A percentile compares a stretch with the other conserved stretches of the same genome.
These are phyloP conservation scores for Ametastegia equiseti DNA, from an alignment of 2,888 invertebrate genomes.

Conservation along the genomic window DNA sequence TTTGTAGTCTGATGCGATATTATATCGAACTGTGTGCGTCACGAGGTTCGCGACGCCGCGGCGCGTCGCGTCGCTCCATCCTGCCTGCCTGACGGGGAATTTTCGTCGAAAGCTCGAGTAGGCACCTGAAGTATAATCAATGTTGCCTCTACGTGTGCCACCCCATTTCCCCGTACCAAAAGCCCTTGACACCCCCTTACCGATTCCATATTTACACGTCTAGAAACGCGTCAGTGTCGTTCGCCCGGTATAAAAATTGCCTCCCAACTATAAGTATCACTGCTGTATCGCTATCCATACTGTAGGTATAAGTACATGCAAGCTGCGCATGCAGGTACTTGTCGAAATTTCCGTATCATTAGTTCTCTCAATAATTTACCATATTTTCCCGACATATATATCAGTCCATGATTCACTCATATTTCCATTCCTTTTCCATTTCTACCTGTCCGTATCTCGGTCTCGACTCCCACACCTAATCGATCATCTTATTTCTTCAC, in stretches of 20 bases:
- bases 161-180: not conserved
- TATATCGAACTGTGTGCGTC: slow-evolving; percentile 33
- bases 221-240: slow-evolving; percentile 11
- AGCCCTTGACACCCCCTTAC: slow-evolving; percentile 24
- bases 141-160: slow-evolving; percentile 35
- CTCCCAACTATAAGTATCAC: not conserved
- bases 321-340: no score
- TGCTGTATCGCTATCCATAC: not conserved
- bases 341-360: not conserved
- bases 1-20: slow-evolving; percentile 33
- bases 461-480: not conserved
- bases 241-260: not conserved
- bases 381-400: not conserved
- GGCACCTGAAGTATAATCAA: slow-evolving; percentile 44
- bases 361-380: not conserved
- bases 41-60: slow-evolving; percentile 11
- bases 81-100: slow-evolving; percentile 38
- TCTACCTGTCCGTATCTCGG: not conserved
- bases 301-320: no score
- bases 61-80: not conserved
- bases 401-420: not conserved
- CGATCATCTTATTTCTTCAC: not conserved
- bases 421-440: not conserved
- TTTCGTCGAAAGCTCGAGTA: slow-evolving; percentile 32
- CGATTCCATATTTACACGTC: slow-evolving; percentile 37